Base-by-base conservation (phyloP, 2,888 invertebrate genomes). In the Ceratothoa steindachneri region DNA sequence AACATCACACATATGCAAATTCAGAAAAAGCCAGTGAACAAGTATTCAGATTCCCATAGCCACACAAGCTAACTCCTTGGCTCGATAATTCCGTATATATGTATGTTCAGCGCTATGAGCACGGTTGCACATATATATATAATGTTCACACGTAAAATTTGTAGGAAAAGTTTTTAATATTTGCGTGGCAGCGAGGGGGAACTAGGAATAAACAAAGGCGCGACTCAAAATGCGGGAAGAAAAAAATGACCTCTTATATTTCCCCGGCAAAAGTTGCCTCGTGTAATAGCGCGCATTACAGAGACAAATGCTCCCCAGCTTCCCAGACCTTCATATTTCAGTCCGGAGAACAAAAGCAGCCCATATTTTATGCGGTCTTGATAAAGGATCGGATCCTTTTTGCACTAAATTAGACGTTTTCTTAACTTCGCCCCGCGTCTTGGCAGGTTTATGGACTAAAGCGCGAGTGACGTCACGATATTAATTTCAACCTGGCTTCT, bases 301-400 rank as follows among this genome's bases (percentile, higher is more conserved):
- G 70, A 74, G 74, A 74, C 74, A 74, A 74, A 74, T 74, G 74
- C 67, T 70, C 70, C 70, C 65, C 74, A 41, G 70, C 74, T 70
- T 70, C 74, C 74, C 65, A 70, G 74, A 71, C 74, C 74, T 74
- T 74, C 74, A 74, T 74, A 74, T 74, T 74, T 74, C 74, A 74
- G 74, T 74, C 74, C 64, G 31, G 73, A 73, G 73, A 73, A 73
- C 73, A 73, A 73, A 73, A 73, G 73, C 41, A 22, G 30, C 53
- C 71, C 74, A 74, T 74, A 74, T 74, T 74, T 74, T 74, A 74
- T 67, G 55, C 65, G 67, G 68, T 68, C 71, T 74, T 74, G 74
- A 71, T 71, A 71, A 74, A 71, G 74, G 74, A 74, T 74, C 74
- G 68, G 30, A 29, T 67, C 67, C 71, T 68, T 74, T 74, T 74